A percentile compares a stretch with the other conserved stretches of the same genome.
Conservation (phyloP, 2,888 invertebrate species). For the Drosophila villosipedis region DNA sequence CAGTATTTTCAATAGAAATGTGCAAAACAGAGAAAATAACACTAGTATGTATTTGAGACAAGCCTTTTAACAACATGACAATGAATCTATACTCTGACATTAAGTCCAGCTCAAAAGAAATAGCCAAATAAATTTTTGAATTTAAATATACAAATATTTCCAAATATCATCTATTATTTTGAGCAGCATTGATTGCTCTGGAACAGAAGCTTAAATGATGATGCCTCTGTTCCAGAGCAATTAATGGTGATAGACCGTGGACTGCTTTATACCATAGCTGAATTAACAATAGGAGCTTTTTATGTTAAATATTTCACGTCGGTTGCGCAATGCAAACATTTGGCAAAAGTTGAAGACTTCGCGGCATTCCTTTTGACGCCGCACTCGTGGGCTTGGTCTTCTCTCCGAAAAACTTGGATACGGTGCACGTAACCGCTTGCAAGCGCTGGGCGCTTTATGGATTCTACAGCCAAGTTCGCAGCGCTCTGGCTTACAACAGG, state of each 20-base stretch:
- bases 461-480: conserved; percentile 28
- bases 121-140: not conserved
- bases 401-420: conserved; percentile 60
- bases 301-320: not conserved
- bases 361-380: conserved; percentile 6
- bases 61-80: not conserved
- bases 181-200: not conserved
- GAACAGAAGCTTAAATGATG: not conserved
- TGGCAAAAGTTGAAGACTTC: not conserved
- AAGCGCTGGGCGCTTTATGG: not conserved
- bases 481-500: conserved; percentile 55
- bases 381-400: fast-evolving
- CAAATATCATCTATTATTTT: not conserved
- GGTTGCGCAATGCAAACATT: fast-evolving
- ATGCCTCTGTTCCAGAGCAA: conserved; percentile 1
- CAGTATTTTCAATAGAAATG: conserved; percentile 3
- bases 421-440: conserved; percentile 52
- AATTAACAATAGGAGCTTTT: not conserved
- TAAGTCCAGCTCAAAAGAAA: not conserved
- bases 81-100: not conserved
- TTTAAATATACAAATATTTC: not conserved
- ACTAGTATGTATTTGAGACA: not conserved
- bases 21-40: not conserved
- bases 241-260: not conserved
- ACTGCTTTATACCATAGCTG: not conserved